phyloP scores from a whole-genome alignment of 2,797 vertebrate species.

The Tenualosa thibaudeaui region DNA sequence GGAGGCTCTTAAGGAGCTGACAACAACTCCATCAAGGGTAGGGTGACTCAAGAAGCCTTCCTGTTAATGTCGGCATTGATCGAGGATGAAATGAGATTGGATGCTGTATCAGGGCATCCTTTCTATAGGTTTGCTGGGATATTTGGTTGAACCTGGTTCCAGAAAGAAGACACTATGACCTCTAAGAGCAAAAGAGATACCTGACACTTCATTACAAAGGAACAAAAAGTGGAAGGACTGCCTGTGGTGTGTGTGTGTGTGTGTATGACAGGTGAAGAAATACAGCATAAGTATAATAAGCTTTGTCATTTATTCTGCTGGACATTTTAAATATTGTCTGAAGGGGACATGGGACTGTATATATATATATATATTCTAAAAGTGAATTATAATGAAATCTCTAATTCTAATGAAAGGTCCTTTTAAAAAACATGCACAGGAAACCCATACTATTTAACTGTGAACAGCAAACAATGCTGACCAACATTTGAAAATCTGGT shows the following conservation, averaged over 20 bases:
- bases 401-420: too few species aligned
- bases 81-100: background rate
- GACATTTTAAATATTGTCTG: too few species aligned
- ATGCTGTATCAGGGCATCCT: background rate
- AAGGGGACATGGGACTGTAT: background rate
- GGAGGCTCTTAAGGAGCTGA: background rate
- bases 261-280: background rate
- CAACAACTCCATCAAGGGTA: background rate
- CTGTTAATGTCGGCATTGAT: background rate
- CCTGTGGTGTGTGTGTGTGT: too few species aligned
- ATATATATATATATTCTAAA: too few species aligned
- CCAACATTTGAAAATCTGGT: too few species aligned
- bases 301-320: background rate
- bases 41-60: background rate
- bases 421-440: too few species aligned
- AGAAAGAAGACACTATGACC: background rate
- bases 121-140: background rate
- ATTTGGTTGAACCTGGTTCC: background rate
- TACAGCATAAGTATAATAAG: background rate
- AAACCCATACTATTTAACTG: background rate
- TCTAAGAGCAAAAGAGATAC: background rate
- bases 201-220: background rate
- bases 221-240: too few species aligned
- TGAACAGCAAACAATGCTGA: background rate
- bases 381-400: too few species aligned